Conservation (phyloP, 2,888 invertebrate species). For the Drosophila vallismaia region DNA sequence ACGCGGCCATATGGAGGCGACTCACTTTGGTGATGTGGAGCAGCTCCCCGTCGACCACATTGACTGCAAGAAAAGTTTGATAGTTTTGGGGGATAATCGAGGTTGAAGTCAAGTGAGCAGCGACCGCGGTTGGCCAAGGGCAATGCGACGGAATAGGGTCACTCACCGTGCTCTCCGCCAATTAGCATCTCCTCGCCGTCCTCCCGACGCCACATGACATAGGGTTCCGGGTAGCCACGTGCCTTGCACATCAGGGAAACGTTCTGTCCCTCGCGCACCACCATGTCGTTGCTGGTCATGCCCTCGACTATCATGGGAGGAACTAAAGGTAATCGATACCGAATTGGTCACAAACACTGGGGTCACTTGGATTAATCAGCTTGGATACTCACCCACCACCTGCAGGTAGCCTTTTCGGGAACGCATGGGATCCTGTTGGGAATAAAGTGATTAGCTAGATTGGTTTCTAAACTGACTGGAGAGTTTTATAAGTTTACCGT, state of each 20-base stretch:
- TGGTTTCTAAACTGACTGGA: background rate
- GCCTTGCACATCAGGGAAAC: slow-evolving; percentile 95
- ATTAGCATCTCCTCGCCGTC: slow-evolving; percentile 95
- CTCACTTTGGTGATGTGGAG: slow-evolving; percentile 94
- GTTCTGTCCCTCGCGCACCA: slow-evolving; percentile 94
- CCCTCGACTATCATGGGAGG: slow-evolving; percentile 95
- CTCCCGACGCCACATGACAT: slow-evolving; percentile 96
- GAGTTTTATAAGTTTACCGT: slow-evolving; percentile 83
- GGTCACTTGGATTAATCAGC: slow-evolving; percentile 13
- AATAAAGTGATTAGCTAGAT: slow-evolving; percentile 12
- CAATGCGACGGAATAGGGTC: slow-evolving; percentile 19
- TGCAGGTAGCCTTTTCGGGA: slow-evolving; percentile 94
- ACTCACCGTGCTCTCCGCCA: slow-evolving; percentile 93
- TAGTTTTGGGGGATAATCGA: background rate
- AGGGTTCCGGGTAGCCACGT: slow-evolving; percentile 94
- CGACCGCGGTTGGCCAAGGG: slow-evolving; percentile 26
- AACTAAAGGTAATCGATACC: slow-evolving; percentile 85
- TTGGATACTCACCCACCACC: slow-evolving; percentile 91
- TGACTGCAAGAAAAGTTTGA: slow-evolving; percentile 86
- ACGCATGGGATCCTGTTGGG: slow-evolving; percentile 91
- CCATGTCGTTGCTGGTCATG: slow-evolving; percentile 96
- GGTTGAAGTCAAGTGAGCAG: background rate
- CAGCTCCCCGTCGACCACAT: slow-evolving; percentile 94
- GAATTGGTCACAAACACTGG: slow-evolving; percentile 13
- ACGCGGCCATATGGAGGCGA: slow-evolving; percentile 95